Evolutionary conservation across 2,888 invertebrate species (phyloP).

Genomic region (Nomada fucata): DNA sequence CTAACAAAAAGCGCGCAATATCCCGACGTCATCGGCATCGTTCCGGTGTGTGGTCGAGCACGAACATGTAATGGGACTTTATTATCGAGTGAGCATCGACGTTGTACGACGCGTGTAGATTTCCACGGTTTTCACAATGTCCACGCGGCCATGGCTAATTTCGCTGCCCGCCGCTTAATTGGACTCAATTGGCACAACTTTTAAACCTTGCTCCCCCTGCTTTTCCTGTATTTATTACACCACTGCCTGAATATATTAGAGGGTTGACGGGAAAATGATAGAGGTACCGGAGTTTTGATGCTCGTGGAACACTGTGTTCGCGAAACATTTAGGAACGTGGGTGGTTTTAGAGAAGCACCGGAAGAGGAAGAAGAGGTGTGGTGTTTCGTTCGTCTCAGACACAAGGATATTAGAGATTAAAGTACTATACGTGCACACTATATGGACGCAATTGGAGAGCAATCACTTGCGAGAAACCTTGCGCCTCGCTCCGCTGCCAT

Average conservation of each 20-base stretch:
- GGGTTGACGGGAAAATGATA: no score
- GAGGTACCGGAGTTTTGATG: no score
- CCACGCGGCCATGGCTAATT: constrained; percentile 38
- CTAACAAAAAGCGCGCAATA: constrained; percentile 72
- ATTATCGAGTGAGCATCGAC: constrained; percentile 62
- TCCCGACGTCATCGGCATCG: constrained; percentile 42
- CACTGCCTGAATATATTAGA: not conserved
- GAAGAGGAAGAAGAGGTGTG: no score
- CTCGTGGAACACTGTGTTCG: no score
- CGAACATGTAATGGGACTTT: constrained; percentile 66
- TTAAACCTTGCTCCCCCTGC: not conserved
- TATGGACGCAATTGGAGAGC: no score
- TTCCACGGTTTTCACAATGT: constrained; percentile 60
- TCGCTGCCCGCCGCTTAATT: constrained; percentile 24
- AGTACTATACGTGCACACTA: no score
- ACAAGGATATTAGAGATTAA: no score
- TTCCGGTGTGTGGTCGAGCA: constrained; percentile 58
- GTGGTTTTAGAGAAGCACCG: no score
- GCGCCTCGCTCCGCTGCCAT: no score
- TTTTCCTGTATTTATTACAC: not conserved
- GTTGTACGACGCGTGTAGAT: constrained; percentile 48
- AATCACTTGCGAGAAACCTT: no score
- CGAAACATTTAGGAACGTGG: no score
- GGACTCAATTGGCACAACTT: constrained; percentile 33
- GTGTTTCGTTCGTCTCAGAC: no score